Evolutionary conservation across 2,797 vertebrate species (phyloP).

Genomic region (Pseudochirops cupreus): DNA sequence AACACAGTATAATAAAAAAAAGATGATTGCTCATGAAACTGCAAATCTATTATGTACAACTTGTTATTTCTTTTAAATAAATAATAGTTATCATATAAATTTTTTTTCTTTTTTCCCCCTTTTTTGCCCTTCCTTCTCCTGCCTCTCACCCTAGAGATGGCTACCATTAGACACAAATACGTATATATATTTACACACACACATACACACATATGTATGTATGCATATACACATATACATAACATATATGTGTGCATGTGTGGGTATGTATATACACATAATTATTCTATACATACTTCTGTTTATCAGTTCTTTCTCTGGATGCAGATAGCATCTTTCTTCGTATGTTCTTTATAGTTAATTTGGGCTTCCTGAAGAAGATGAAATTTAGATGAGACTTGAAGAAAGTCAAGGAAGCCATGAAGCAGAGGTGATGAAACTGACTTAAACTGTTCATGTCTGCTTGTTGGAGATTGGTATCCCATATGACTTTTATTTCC

Average conservation of each 20-base stretch:
- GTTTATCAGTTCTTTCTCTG: background rate
- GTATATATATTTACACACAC: too few relatives aligned
- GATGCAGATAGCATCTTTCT: background rate
- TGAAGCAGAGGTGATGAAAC: background rate
- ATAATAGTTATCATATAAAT: background rate
- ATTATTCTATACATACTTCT: background rate
- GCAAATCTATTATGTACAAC: background rate
- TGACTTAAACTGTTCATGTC: background rate
- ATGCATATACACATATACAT: too few relatives aligned
- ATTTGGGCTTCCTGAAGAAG: background rate
- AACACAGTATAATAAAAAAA: background rate
- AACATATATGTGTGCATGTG: too few relatives aligned
- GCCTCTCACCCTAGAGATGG: background rate
- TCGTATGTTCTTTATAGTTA: background rate
- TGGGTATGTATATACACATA: background rate
- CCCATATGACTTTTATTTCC: background rate
- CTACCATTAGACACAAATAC: background rate
- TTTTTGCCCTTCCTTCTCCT: background rate
- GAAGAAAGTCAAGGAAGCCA: background rate
- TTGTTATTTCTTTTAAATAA: background rate
- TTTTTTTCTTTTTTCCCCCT: background rate
- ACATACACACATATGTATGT: too few relatives aligned
- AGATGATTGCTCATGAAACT: background rate
- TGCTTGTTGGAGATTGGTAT: background rate
- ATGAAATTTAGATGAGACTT: background rate